These are phyloP conservation scores for Mugil cephalus DNA, from an alignment of 2,113 vertebrate species.

Conservation along the genomic window DNA sequence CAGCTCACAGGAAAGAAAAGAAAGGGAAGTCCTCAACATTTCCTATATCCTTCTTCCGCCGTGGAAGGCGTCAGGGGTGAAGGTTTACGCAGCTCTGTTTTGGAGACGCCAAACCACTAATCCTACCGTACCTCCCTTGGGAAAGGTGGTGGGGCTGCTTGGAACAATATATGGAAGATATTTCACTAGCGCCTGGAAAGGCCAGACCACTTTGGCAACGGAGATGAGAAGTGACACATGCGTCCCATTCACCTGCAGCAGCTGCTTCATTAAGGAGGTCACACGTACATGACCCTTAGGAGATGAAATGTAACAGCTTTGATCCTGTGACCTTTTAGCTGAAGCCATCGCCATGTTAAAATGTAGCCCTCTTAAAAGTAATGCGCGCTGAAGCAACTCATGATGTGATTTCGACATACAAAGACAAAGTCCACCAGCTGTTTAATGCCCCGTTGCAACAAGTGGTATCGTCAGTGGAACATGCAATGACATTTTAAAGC, in stretches of 20 bases:
- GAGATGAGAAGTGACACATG: constrained; percentile 24
- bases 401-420: not conserved
- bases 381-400: not conserved
- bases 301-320: not conserved
- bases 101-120: constrained; percentile 26
- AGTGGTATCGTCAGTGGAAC: not conserved
- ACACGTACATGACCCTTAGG: not conserved
- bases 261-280: constrained; percentile 5
- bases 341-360: not conserved
- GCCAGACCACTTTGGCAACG: constrained; percentile 29
- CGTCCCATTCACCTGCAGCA: constrained; percentile 25
- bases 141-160: constrained; percentile 27
- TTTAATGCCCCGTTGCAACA: not conserved
- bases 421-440: not conserved
- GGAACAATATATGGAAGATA: constrained; percentile 71
- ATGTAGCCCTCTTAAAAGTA: not conserved
- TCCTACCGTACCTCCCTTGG: constrained; percentile 3
- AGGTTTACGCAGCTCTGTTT: constrained; percentile 3
- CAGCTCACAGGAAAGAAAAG: constrained; percentile 46
- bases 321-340: not conserved
- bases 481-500: not conserved
- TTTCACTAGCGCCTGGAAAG: constrained; percentile 48
- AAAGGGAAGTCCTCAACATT: constrained; percentile 40
- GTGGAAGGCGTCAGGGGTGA: constrained; percentile 35
- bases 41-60: constrained; percentile 59